Base-by-base conservation (phyloP, 2,113 vertebrate genomes). In the Phainopepla nitens region DNA sequence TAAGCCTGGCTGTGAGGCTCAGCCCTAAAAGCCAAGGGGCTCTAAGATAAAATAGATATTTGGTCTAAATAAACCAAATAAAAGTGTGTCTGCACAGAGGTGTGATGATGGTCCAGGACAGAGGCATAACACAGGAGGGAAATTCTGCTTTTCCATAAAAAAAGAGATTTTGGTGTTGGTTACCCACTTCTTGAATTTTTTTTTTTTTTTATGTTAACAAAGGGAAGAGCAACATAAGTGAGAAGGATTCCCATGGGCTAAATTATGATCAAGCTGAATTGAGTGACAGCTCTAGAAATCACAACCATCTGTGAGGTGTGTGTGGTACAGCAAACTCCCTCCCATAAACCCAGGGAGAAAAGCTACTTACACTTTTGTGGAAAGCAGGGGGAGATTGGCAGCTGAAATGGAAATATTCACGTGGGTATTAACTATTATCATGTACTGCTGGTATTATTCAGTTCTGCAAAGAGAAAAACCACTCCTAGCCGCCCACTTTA, bases 201-300 rank as follows among this genome's bases (percentile, higher is more conserved):
- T 17, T 29, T 29, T 58, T 61, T 78, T 85, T 68, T 77, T 0
- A 79, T 41, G 53, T 53, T 79, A 85, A 82, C 62, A 87, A 89
- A 82, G 17, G 41, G 58, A 88, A 90, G 42, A 86, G 33, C 54
- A 90, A 57, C 70, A 50, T 10, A 60, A 94, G 62, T 42, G 44
- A 91, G 71, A 90, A 88, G 86, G 89, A 91, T 94, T 91, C 93
- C 89, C 89, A 75, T 11, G 77, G 81, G 87, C 70, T 80, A 80
- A 90, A 87, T 86, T 82, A 69, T 17, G 17, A 72, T 86, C 66
- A 80, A 65, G 35, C 54, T 51, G 82, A 91, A 62, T 0, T 80
- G 94, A 97, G 50, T 91, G 93, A 96, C 5, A 0, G 70, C 42
- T 66, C 45, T 57, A 36, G 91, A 85, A 97, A 96, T 87, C 77